Evolutionary conservation across 2,888 invertebrate genomes (phyloP).

Genomic region (Merodon equestris): DNA sequence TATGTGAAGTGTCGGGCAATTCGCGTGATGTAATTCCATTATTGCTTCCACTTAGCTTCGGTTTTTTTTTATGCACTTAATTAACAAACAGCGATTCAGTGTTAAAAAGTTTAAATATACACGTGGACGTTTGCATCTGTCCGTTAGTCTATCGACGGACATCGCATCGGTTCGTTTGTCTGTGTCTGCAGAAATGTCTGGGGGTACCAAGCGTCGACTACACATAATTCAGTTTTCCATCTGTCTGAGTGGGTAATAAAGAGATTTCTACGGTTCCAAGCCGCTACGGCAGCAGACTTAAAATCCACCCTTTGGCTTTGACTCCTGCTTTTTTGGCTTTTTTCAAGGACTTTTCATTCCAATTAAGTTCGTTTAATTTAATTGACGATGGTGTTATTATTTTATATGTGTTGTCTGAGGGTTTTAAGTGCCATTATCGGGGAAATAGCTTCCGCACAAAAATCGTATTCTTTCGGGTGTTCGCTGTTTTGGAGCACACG

Average conservation of each 20-base stretch:
- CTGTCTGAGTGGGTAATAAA: constrained; percentile 68
- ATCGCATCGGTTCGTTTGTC: constrained; percentile 29
- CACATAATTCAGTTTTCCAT: constrained; percentile 66
- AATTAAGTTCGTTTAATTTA: constrained; percentile 66
- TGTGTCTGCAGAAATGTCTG: not conserved
- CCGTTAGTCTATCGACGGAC: constrained; percentile 20
- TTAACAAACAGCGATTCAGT: constrained; percentile 33
- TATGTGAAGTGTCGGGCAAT: constrained; percentile 10
- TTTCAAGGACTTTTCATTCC: constrained; percentile 39
- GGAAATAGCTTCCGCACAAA: too few species aligned
- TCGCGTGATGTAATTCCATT: constrained; percentile 55
- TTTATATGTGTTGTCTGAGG: constrained; percentile 36
- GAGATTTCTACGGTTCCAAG: constrained; percentile 57
- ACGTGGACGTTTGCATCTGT: constrained; percentile 8
- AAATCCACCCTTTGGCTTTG: not conserved
- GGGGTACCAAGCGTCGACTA: constrained; percentile 32
- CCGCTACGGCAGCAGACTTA: not conserved
- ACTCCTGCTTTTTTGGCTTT: constrained; percentile 8
- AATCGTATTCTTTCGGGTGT: constrained; percentile 19
- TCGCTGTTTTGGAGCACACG: constrained; percentile 15
- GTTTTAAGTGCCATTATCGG: constrained; percentile 49
- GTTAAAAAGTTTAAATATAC: constrained; percentile 34
- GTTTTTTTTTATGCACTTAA: constrained; percentile 12
- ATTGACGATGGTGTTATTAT: constrained; percentile 54
- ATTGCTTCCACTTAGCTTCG: constrained; percentile 49